These are phyloP conservation scores for Drosophila monieri DNA, from an alignment of 2,888 invertebrate genomes.

Conservation along the genomic window DNA sequence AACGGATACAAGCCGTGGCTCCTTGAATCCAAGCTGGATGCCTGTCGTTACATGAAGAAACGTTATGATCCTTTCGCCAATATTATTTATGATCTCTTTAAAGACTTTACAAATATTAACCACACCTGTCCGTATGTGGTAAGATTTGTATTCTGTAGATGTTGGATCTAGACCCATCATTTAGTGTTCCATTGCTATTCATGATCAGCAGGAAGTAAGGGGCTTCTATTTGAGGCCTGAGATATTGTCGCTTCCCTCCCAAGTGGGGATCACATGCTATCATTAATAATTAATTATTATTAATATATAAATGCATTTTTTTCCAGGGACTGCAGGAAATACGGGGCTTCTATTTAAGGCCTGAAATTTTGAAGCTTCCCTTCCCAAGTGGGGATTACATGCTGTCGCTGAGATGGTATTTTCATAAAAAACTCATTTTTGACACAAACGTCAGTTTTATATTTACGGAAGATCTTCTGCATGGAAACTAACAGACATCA, in stretches of 20 bases:
- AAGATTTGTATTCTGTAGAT: neutral
- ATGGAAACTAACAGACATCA: neutral
- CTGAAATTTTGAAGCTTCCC: neutral
- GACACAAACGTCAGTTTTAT: neutral
- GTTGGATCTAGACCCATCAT: too few species aligned
- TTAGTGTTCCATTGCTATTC: too few species aligned
- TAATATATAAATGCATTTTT: too few species aligned
- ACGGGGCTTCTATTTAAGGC: neutral
- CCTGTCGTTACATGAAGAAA: neutral
- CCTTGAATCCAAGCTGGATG: conserved; percentile 1
- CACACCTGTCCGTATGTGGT: conserved; percentile 7
- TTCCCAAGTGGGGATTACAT: conserved; percentile 13
- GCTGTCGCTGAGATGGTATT: neutral
- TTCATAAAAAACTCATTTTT: neutral
- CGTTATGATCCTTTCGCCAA: neutral
- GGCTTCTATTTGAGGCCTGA: too few species aligned
- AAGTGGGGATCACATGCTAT: conserved; percentile 9
- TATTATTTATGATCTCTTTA: neutral
- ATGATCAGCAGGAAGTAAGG: neutral
- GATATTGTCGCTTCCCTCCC: conserved; percentile 2
- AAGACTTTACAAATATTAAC: conserved; percentile 1
- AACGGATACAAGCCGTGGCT: conserved; percentile 45
- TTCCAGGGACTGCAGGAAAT: neutral
- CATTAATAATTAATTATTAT: too few species aligned
- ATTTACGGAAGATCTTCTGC: neutral